phyloP scores from a whole-genome alignment of 2,113 vertebrate species.

The Pelodiscus sinensis region DNA sequence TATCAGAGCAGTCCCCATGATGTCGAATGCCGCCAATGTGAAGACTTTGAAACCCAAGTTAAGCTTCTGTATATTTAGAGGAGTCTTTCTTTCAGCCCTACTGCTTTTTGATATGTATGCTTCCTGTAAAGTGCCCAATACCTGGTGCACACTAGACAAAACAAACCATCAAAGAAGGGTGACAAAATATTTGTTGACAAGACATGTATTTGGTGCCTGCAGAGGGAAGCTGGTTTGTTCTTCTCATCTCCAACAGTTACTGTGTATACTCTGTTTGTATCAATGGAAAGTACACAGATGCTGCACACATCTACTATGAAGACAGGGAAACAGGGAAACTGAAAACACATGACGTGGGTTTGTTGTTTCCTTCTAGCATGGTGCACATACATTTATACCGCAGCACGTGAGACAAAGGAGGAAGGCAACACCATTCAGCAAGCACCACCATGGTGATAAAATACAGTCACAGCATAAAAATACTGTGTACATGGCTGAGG shows the following conservation, averaged over 20 bases:
- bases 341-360: slow-evolving; percentile 65
- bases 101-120: not conserved
- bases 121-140: not conserved
- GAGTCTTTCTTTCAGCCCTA: not conserved
- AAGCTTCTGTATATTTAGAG: not conserved
- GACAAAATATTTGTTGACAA: slow-evolving; percentile 10
- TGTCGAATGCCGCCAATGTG: not conserved
- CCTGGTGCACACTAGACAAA: not conserved
- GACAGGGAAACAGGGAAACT: slow-evolving; percentile 68
- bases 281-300: slow-evolving; percentile 9
- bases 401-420: slow-evolving; percentile 37
- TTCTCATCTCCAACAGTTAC: not conserved
- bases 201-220: not conserved
- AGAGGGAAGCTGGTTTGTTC: not conserved
- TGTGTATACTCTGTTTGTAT: slow-evolving; percentile 4
- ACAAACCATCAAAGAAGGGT: not conserved
- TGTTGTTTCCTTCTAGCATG: slow-evolving; percentile 60
- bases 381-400: not conserved
- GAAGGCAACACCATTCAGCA: slow-evolving; percentile 29
- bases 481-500: not conserved
- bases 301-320: not conserved
- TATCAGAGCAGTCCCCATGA: not conserved
- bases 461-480: not conserved
- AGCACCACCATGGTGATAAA: not conserved
- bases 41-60: not conserved